These are phyloP conservation scores for Pammene aurita DNA, from an alignment of 2,888 invertebrate species.

Conservation along the genomic window DNA sequence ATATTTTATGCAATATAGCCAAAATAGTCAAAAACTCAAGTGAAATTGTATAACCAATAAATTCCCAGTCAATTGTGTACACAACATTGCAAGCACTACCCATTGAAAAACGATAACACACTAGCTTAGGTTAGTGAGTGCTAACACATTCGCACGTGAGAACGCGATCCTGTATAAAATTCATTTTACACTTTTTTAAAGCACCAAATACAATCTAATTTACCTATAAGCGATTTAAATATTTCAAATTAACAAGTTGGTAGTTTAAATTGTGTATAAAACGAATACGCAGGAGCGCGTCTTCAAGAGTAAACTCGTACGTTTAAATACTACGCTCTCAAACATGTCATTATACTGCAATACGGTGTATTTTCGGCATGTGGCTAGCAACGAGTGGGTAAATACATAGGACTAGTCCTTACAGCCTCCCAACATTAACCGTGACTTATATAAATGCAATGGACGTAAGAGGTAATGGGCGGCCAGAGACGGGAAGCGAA, in stretches of 20 bases:
- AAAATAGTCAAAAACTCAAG: not conserved
- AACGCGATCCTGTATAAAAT: constrained; percentile 4
- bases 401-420: not conserved
- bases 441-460: no score
- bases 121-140: constrained; percentile 36
- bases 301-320: not conserved
- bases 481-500: no score
- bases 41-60: not conserved
- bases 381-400: constrained; percentile 11
- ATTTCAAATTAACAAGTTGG: no score
- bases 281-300: not conserved
- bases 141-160: constrained; percentile 1
- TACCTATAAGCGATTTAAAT: no score
- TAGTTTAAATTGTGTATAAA: not conserved
- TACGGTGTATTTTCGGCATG: constrained; percentile 20
- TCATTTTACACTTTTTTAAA: not conserved
- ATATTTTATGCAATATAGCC: no score
- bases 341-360: constrained; percentile 15
- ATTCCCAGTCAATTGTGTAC: not conserved
- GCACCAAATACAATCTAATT: no score
- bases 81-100: constrained; percentile 21
- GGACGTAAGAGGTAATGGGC: no score
- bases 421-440: no score
- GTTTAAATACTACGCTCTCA: constrained; percentile 12
- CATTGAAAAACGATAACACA: constrained; percentile 33